Conservation (phyloP, 2,888 invertebrate genomes). For the Morinoia aosen region DNA sequence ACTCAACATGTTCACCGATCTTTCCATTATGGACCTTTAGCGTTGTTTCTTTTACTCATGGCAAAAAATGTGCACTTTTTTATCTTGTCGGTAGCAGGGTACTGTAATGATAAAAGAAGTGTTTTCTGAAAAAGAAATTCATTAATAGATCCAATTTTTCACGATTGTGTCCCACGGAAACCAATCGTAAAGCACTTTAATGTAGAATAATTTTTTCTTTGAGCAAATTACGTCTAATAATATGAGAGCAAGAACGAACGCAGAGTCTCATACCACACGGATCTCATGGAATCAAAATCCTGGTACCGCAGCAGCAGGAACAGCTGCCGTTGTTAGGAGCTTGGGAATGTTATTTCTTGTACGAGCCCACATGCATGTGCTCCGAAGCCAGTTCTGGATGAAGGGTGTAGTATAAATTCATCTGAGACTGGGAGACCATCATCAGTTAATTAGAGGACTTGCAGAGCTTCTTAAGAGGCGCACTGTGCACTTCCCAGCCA, state of each 20-base stretch:
- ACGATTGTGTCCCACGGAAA: not conserved
- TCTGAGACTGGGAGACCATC: constrained; percentile 1
- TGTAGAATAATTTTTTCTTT: no score
- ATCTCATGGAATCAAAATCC: not conserved
- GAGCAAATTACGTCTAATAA: not conserved
- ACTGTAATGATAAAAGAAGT: no score
- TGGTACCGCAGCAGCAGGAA: not conserved
- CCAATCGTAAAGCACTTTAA: no score
- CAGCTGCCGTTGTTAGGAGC: not conserved
- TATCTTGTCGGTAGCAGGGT: not conserved
- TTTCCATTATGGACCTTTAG: not conserved
- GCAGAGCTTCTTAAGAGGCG: not conserved
- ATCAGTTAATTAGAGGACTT: constrained; percentile 39
- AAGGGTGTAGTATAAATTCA: constrained; percentile 36
- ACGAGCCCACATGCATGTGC: not conserved
- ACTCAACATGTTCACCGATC: not conserved
- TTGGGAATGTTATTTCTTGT: not conserved
- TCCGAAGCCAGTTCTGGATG: constrained; percentile 6
- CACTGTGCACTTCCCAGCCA: constrained; percentile 19
- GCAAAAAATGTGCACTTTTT: not conserved
- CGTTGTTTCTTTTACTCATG: not conserved
- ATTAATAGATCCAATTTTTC: not conserved
- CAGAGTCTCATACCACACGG: not conserved
- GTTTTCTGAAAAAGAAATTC: not conserved
- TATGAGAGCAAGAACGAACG: not conserved